These are phyloP conservation scores for Menura novaehollandiae DNA, from an alignment of 2,113 vertebrate species.

Conservation along the genomic window DNA sequence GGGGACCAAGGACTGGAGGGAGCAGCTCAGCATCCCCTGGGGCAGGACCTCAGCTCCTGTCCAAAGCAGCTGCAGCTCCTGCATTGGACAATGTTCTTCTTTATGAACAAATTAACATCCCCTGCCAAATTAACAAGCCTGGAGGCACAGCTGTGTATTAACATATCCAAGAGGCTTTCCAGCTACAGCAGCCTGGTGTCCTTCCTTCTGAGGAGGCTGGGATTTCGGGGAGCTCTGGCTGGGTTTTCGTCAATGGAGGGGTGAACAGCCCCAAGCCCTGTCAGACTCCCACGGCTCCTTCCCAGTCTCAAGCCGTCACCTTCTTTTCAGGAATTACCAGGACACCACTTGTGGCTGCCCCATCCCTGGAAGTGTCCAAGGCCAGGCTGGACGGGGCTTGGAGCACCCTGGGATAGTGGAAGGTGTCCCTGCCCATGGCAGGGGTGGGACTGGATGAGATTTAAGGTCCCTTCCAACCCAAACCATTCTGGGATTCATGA, in stretches of 20 bases:
- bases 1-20: background rate
- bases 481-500: background rate
- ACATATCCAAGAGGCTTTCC: background rate
- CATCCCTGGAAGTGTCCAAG: background rate
- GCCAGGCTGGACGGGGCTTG: background rate
- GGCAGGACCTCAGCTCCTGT: background rate
- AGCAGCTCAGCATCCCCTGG: background rate
- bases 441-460: background rate
- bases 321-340: background rate
- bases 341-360: background rate
- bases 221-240: fast-evolving
- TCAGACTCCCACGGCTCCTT: background rate
- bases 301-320: background rate
- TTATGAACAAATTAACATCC: background rate
- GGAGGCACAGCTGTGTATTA: background rate
- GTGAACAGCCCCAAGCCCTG: background rate
- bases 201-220: background rate
- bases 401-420: background rate
- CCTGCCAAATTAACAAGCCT: background rate
- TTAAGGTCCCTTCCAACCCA: background rate
- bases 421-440: background rate
- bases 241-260: background rate
- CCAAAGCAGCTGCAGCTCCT: fast-evolving
- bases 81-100: fast-evolving
- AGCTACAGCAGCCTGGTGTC: background rate